phyloP scores from a whole-genome alignment of 35 echinoderm and acorn worm genomes.

The Patiria miniata region DNA sequence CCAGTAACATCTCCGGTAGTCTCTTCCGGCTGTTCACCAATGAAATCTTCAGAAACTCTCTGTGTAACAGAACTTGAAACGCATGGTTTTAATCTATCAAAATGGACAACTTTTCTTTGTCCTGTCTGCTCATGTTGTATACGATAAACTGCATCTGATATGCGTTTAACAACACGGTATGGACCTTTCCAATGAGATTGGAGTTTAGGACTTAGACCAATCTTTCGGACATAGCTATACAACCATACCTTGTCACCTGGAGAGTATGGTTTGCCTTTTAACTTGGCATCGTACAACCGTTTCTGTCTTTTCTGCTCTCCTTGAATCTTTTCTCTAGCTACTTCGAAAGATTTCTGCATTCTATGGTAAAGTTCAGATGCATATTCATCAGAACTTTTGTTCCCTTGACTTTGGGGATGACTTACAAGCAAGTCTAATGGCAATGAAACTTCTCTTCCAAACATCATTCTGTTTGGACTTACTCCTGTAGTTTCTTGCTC shows the following conservation, averaged over 20 bases:
- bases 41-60: background rate
- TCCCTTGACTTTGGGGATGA: background rate
- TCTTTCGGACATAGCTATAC: background rate
- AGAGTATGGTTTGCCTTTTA: background rate
- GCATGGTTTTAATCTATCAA: conserved; percentile 31
- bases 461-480: conserved; percentile 64
- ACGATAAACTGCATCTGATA: conserved; percentile 27
- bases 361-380: background rate
- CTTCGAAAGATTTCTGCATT: background rate
- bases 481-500: conserved; percentile 52
- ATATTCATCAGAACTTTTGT: background rate
- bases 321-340: background rate
- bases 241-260: conserved; percentile 1
- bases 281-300: background rate
- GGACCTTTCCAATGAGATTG: conserved; percentile 18
- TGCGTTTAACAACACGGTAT: background rate
- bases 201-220: conserved; percentile 1
- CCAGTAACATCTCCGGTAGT: background rate
- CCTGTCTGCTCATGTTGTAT: background rate
- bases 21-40: too few relatives aligned
- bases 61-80: background rate
- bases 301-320: conserved; percentile 26
- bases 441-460: conserved; percentile 54
- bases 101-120: background rate
- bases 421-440: conserved; percentile 46